Base-by-base conservation (phyloP, 1,140 invertebrate species). In the Bombus confusus region DNA sequence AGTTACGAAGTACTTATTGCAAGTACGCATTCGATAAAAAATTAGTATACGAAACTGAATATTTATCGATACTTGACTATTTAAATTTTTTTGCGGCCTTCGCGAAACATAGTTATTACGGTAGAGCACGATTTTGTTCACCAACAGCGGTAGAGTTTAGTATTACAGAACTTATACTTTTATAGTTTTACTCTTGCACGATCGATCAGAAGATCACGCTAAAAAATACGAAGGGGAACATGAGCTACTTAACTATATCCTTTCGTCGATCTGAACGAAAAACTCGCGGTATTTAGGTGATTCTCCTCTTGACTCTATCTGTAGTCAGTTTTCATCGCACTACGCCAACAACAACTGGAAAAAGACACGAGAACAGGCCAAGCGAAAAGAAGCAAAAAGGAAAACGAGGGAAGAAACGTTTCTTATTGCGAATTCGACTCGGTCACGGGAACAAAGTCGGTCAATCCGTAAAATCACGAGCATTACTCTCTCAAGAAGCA, bases 381-480 rank as follows among this genome's bases (percentile, higher is more conserved):
- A n/a, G 3, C 15, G 41, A 28, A 25, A n/a, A 25, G 2, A 37
- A 28, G 25, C 12, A 39, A 71, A 71, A 59, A 25, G 39, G 57
- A 72, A 28, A 31, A 66, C 12, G 12, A 39, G 12, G 62, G 6
- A 12, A 13, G 10, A 15, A 52, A 37, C 59, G 59, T 41, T 81
- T 68, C 84, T 85, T 85, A 85, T 85, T 85, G 78, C 78, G 78
- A 81, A 81, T 85, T 85, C 78, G 84, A 59, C 66, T 74, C 79
- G 69, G 78, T 81, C 84, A 43, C 43, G 71, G 62, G 78, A 80
- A 74, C 47, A 85, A 85, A 85, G 71, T 85, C 84, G 84, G 84
- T 75, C 84, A 85, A 85, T 85, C 79, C 84, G 59, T 85, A 57
- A 81, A 85, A 85, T 85, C 84, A 81, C 84, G 69, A 75, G 59